phyloP scores from a whole-genome alignment of 2,797 vertebrate genomes.

The Kryptopterus vitreolus region DNA sequence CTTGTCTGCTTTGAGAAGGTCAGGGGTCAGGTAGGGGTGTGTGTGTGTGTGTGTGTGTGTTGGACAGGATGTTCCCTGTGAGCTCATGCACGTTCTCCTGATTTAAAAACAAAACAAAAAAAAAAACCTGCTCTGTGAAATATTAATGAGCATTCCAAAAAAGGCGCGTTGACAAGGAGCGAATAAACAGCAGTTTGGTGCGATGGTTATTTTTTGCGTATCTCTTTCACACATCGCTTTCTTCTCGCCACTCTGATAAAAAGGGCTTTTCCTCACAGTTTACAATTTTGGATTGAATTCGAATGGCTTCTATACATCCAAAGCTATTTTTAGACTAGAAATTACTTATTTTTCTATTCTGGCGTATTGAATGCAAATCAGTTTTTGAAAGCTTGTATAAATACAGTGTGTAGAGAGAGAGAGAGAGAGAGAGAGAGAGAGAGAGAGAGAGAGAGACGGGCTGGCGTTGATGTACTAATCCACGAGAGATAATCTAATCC shows the following conservation, averaged over 20 bases:
- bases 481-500: constrained; percentile 21
- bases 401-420: not conserved
- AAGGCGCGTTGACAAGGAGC: not conserved
- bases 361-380: not conserved
- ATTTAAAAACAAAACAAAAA: constrained; percentile 14
- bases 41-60: not conserved
- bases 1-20: not conserved
- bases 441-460: not conserved
- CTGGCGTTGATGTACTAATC: constrained; percentile 14
- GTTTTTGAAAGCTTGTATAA: not conserved
- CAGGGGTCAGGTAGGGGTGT: too few relatives aligned
- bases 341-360: not conserved
- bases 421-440: not conserved
- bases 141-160: constrained; percentile 25
- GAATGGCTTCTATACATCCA: too few relatives aligned
- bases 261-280: not conserved
- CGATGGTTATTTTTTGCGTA: not conserved
- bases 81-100: not conserved
- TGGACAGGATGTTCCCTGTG: not conserved
- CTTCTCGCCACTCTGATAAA: not conserved
- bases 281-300: not conserved
- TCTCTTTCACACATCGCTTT: not conserved
- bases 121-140: constrained; percentile 48
- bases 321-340: not conserved
- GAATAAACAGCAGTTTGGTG: not conserved